Evolutionary conservation across 2,888 invertebrate species (phyloP), one percentile per base, ranked within the genome.

Genomic region (Campoplex capitator): DNA sequence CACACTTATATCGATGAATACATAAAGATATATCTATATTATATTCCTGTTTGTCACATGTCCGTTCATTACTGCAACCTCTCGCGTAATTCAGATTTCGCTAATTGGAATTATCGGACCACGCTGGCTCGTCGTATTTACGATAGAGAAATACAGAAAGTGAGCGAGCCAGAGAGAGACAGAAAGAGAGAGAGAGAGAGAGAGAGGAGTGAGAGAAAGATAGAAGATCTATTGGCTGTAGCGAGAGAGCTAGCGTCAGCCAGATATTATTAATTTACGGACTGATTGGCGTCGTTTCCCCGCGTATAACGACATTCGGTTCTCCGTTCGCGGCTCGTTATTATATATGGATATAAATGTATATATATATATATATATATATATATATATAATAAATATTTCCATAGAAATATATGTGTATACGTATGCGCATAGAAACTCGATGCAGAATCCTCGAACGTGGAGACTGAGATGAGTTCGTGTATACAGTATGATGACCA

Each of bases 61-160:
- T 85, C 82, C 83, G 88, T 87, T 88, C 89, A 85, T 89, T 89
- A 88, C 85, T 79, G 83, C 86, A 56, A 68, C 75, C 75, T 75
- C 23, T 73, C 84, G 74, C 85, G 88, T 88, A 88, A 88, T 89
- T 88, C 88, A 89, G 91, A 92, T 92, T 91, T 91, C 86, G 86
- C 91, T 93, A 91, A 93, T 92, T 91, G 90, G 91, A 91, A 92
- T 93, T 93, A 92, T 92, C 92, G 91, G 90, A 90, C 90, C 91
- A 90, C 78, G 79, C 76, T 70, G 28, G 68, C n/a, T 45, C 70
- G 58, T 67, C 58, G 76, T 23, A 70, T 83, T 75, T 70, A 56
- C 74, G 56, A 58, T 35, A 45, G 71, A 68, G 68, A 35, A 65
- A 70, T 54, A 68, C n/a, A 67, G 32, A 56, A 11, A 62, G 62